Percentiles rank a stretch among this genome's conserved stretches.
These are phyloP conservation scores for Eudemis profundana DNA, from an alignment of 2,888 invertebrate species.

Conservation along the genomic window DNA sequence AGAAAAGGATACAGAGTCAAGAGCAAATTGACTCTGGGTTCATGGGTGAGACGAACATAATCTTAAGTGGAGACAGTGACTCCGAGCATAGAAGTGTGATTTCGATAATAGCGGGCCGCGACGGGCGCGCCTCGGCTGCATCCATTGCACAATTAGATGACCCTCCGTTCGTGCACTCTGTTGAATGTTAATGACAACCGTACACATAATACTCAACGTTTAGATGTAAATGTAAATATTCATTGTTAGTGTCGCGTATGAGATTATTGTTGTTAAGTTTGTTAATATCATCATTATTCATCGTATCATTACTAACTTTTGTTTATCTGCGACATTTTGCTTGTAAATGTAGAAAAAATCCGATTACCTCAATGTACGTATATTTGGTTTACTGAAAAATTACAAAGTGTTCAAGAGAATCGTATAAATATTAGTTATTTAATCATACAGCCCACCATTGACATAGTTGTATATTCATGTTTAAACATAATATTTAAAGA, in stretches of 20 bases:
- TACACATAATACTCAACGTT: conserved; percentile 40
- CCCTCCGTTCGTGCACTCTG: conserved; percentile 70
- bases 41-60: conserved; percentile 78
- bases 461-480: conserved; percentile 40
- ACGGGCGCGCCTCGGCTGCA: conserved; percentile 68
- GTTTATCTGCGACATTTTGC: conserved; percentile 9
- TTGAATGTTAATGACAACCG: conserved; percentile 65
- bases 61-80: conserved; percentile 80
- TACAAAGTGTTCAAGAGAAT: conserved; percentile 10
- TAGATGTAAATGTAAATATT: conserved; percentile 34
- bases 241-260: conserved; percentile 28
- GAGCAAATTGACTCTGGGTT: conserved; percentile 81
- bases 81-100: conserved; percentile 81
- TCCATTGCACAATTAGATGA: conserved; percentile 71
- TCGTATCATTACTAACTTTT: conserved; percentile 5
- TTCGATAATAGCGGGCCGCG: conserved; percentile 76
- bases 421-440: conserved; percentile 38
- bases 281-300: conserved; percentile 23
- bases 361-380: conserved; percentile 26
- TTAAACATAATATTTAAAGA: conserved; percentile 46
- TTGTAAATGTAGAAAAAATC: conserved; percentile 6
- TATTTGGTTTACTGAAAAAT: conserved; percentile 5
- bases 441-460: conserved; percentile 47
- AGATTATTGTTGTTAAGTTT: conserved; percentile 24
- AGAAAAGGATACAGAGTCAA: conserved; percentile 59